Percentiles rank a stretch among this genome's conserved stretches.
These are phyloP conservation scores for Hypanus sabinus DNA, from an alignment of 2,113 vertebrate genomes.

Conservation along the genomic window DNA sequence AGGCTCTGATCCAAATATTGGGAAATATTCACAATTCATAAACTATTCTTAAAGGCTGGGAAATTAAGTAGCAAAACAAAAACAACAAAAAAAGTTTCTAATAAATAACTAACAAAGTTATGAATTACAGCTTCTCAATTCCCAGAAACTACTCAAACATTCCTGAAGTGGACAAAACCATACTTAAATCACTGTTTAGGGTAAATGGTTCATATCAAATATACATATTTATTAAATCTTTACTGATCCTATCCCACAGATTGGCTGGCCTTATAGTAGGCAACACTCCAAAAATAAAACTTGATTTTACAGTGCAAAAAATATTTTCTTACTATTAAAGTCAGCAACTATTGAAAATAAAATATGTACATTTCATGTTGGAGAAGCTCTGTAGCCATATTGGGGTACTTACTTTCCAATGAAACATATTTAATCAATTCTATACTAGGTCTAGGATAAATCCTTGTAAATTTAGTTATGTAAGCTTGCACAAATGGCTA, in stretches of 20 bases:
- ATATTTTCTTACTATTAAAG: constrained; percentile 22
- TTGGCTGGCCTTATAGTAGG: constrained; percentile 19
- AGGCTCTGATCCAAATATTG: background rate
- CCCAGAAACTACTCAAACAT: background rate
- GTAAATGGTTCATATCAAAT: constrained; percentile 34
- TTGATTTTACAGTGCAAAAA: constrained; percentile 36
- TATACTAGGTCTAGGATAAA: background rate
- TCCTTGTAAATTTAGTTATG: constrained; percentile 2
- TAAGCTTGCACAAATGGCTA: constrained; percentile 17
- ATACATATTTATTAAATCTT: constrained; percentile 20
- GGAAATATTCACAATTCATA: background rate
- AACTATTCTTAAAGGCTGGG: background rate
- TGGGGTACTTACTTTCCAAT: constrained; percentile 27
- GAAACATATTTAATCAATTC: constrained; percentile 27
- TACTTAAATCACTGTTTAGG: constrained; percentile 18
- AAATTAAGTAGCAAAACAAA: background rate
- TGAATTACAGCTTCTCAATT: background rate
- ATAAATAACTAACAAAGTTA: background rate
- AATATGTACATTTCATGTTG: constrained; percentile 30
- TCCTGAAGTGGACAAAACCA: background rate
- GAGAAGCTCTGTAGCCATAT: constrained; percentile 25
- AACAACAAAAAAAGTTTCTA: background rate
- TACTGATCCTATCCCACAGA: background rate
- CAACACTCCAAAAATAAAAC: constrained; percentile 37
- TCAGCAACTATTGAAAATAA: constrained; percentile 21